Base-by-base conservation (phyloP, 2,888 invertebrate species). In the Schrankia costaestrigalis region DNA sequence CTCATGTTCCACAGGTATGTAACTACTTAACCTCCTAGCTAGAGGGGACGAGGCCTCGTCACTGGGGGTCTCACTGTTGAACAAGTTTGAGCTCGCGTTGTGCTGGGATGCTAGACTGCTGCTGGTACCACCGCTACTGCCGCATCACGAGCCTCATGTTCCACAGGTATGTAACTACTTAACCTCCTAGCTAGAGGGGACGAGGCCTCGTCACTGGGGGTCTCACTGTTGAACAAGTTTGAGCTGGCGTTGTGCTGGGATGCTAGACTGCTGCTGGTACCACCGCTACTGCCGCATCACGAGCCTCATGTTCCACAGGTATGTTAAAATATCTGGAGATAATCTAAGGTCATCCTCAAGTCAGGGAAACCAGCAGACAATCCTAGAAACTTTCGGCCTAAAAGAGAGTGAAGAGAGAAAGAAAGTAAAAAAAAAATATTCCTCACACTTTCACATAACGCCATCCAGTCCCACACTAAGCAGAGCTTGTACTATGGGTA, bases 171-270 rank as follows among this genome's bases (percentile, higher is more conserved):
- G 23, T 3, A 4, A 6, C n/a, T n/a, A 22, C 3, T 21, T 6
- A 21, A 3, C 9, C 9, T 21, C 21, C 21, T 7, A 21, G 4
- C 7, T 17, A 17, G 77, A 2, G 71, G 75, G 1, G 87, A 83
- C 55, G 92, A 91, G 46, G 90, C 91, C 27, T 80, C 90, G 60
- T 93, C 94, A 29, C 96, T 98, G 63, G 96, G 97, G 32, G 93
- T 98, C 3, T 95, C 95, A 57, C 86, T 99, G 24, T 87, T 99
- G 34, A 97, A 97, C 83, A 99, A 99, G 87, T 99, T 98, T 80
- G 99, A 99, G 82, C 94, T 99, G 35, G 99, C 98, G 0, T 85
- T 99, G 33, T 96, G 97, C 12, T 99, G 98, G 96, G 98, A 99
- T 72, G 94, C 94, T 9, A 85, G 97, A 11, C 95, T 96, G 9